Evolutionary conservation across 1,140 invertebrate genomes (phyloP).

Genomic region (Apis dorsata): DNA sequence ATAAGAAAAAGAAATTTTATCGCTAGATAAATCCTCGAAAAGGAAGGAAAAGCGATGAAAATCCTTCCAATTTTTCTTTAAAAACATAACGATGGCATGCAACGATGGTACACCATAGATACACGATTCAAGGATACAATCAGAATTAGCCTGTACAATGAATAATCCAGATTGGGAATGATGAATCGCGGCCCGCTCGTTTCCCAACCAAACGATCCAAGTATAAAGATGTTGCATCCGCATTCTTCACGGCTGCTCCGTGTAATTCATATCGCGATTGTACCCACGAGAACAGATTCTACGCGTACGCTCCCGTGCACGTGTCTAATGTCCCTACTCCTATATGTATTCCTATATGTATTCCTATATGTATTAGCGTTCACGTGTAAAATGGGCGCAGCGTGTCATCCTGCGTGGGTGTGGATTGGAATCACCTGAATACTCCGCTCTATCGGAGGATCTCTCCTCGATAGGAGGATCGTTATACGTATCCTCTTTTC

Average conservation of each 20-base stretch:
- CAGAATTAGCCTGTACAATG: constrained; percentile 43
- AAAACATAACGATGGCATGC: no score
- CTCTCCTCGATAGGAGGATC: constrained; percentile 46
- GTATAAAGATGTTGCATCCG: constrained; percentile 51
- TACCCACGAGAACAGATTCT: constrained; percentile 22
- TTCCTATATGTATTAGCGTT: constrained; percentile 58
- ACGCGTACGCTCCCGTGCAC: constrained; percentile 41
- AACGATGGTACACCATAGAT: background rate
- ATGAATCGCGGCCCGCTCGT: constrained; percentile 32
- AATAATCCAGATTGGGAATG: constrained; percentile 52
- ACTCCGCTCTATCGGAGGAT: constrained; percentile 55
- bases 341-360: no score
- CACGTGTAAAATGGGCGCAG: constrained; percentile 59
- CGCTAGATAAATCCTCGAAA: no score
- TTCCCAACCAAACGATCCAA: background rate
- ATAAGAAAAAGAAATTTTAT: no score
- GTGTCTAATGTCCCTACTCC: constrained; percentile 65
- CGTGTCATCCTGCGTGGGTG: constrained; percentile 55
- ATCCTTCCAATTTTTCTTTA: no score
- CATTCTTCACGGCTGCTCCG: constrained; percentile 54
- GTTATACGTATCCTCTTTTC: background rate
- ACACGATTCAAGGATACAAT: constrained; percentile 12
- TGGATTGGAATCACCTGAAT: constrained; percentile 63
- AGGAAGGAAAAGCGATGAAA: no score
- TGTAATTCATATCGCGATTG: constrained; percentile 56